Evolutionary conservation across 2,797 vertebrate genomes (phyloP), one percentile per base, ranked within the genome.

Genomic region (Knipowitschia caucasica): DNA sequence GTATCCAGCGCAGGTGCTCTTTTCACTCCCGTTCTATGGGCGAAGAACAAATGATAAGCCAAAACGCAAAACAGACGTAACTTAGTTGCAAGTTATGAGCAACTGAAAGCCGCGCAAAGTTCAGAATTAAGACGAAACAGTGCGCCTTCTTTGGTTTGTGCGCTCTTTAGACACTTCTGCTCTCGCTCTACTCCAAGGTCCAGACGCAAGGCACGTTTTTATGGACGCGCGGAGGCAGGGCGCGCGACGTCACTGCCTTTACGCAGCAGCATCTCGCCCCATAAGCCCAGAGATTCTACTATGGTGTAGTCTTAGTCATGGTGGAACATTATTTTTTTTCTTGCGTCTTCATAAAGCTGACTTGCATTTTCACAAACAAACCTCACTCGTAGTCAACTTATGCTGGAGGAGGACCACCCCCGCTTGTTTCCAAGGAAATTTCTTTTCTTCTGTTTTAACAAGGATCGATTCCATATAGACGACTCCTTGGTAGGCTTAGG

Each of bases 1-100:
- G 54, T 57, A 53, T 50, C 61, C 26, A 14, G 71, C 73, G 69
- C 91, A 92, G 90, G 90, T 92, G 89, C 78, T 67, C 67, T 36
- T 1, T 59, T 36, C 51, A 30, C 12, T 18, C 26, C 30, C 39
- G 42, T 40, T 7, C 20, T 15, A 30, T 40, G 2, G 15, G 50
- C 3, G 2, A 1, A 44, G 57, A 6, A 6, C 2, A 23, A 38
- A 17, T 3, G 3, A 8, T 2, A 3, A 4, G 15, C 8, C 20
- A 33, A 9, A 49, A 20, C 21, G 5, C 12, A 33, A 30, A 60
- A 21, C 7, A 20, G 17, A 43, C 2, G 11, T 23, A 23, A 7
- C 10, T 5, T 6, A n/a, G 40, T 23, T 43, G 40, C 20, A 43
- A 43, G 35, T 11, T 12, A 14, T 14, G 12, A 6, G 39, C 21